Evolutionary conservation across 2,888 invertebrate species (phyloP), one percentile per base, ranked within the genome.

Genomic region (Dorcus hopei): DNA sequence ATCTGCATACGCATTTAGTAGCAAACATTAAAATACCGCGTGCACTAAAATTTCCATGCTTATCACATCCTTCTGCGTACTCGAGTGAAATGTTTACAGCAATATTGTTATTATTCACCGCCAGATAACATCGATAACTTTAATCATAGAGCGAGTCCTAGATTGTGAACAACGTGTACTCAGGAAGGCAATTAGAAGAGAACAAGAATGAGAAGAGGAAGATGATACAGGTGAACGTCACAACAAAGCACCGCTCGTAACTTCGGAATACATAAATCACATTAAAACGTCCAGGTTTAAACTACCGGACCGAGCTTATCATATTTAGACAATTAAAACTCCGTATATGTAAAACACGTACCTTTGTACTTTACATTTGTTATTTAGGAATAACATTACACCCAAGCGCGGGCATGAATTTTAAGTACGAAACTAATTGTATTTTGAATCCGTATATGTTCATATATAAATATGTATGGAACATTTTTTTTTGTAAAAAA

Each of bases 331-430:
- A 68, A 68, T 68, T 68, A 68, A 67, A 67, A 65, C 53, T 60
- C 64, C 65, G 65, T 64, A 65, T 65, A 69, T 69, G 69, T 69
- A 64, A 66, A 67, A 68, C 69, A 69, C 69, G 69, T 69, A 68
- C 65, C 61, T 61, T 63, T 52, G 50, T 54, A 59, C 49, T 48
- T 42, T 39, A 54, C 58, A 58, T 58, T 62, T 57, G 61, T 63
- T 63, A 63, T 63, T 63, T 63, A 58, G 61, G 63, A 61, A 61
- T 64, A 61, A 59, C 60, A 59, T 63, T 61, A 61, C 53, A 52
- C 55, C 50, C 19, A 53, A 57, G 57, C 45, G 61, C 52, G 50
- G 58, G 53, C 58, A 49, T 61, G 63, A 61, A 64, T 64, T 58
- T 60, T 64, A 64, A 64, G 26, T 53, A 43, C 42, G 57, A 52